phyloP scores from a whole-genome alignment of 2,113 vertebrate species.

The Myrmecobius fasciatus region DNA sequence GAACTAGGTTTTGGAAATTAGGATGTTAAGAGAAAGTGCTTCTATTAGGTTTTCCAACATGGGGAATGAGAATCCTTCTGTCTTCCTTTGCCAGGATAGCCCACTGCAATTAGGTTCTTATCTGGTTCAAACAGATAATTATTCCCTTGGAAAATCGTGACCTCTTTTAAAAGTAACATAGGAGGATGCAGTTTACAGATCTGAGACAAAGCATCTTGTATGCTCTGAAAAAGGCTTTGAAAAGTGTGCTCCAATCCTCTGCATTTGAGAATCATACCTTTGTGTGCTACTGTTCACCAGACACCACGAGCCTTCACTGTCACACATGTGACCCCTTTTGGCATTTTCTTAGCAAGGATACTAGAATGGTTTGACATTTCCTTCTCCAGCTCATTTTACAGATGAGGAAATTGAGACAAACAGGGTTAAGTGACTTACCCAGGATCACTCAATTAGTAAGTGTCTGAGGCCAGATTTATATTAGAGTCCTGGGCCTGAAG shows the following conservation, averaged over 20 bases:
- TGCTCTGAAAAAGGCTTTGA: neutral
- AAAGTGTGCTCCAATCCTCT: neutral
- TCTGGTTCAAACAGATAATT: neutral
- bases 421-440: neutral
- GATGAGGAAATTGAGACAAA: neutral
- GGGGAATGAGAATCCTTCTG: neutral
- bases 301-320: neutral
- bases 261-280: neutral
- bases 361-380: neutral
- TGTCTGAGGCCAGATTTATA: neutral
- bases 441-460: neutral
- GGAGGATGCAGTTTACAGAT: neutral
- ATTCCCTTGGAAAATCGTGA: neutral
- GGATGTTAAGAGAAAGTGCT: slow-evolving; percentile 4
- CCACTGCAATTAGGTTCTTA: neutral
- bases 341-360: neutral
- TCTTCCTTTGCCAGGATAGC: neutral
- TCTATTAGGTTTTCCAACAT: neutral
- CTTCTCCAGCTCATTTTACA: neutral
- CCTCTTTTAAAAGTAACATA: neutral
- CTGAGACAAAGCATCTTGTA: neutral
- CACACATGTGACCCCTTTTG: neutral
- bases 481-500: too few relatives aligned
- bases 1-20: neutral
- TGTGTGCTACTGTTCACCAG: neutral